phyloP scores from a whole-genome alignment of 2,113 vertebrate species.

The Myodes glareolus region DNA sequence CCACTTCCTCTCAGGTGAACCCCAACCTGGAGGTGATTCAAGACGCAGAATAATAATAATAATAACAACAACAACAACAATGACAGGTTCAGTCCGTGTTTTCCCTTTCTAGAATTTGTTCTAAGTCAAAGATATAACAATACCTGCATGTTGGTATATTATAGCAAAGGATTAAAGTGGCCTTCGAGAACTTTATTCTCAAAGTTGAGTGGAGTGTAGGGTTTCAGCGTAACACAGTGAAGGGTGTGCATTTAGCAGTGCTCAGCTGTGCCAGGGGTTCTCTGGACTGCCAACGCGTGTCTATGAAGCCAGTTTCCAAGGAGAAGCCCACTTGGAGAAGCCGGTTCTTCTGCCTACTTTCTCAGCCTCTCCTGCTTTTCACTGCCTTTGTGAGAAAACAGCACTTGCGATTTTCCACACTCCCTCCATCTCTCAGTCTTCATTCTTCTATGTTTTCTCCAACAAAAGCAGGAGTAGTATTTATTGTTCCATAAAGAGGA shows the following conservation, averaged over 20 bases:
- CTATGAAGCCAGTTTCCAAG: slow-evolving; percentile 65
- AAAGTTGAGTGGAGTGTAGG: slow-evolving; percentile 32
- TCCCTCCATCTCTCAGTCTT: background rate
- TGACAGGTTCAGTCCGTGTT: background rate
- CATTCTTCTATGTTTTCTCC: slow-evolving; percentile 18
- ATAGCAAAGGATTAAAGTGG: background rate
- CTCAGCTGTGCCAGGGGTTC: background rate
- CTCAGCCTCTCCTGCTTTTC: background rate
- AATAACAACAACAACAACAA: background rate
- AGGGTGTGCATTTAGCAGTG: slow-evolving; percentile 41
- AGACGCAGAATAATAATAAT: background rate
- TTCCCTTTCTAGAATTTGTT: slow-evolving; percentile 16
- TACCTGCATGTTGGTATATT: background rate
- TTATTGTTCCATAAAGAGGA: background rate
- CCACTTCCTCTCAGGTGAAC: background rate
- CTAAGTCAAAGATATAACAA: background rate
- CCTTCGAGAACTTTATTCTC: background rate
- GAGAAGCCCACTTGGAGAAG: background rate
- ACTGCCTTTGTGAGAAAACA: background rate
- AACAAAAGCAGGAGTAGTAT: slow-evolving; percentile 73
- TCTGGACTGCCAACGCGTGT: background rate
- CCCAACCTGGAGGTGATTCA: background rate
- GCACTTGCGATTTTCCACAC: background rate
- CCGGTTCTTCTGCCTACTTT: background rate
- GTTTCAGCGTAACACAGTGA: slow-evolving; percentile 19